These are phyloP conservation scores for Chitala chitala DNA, from an alignment of 2,113 vertebrate species.

Conservation along the genomic window DNA sequence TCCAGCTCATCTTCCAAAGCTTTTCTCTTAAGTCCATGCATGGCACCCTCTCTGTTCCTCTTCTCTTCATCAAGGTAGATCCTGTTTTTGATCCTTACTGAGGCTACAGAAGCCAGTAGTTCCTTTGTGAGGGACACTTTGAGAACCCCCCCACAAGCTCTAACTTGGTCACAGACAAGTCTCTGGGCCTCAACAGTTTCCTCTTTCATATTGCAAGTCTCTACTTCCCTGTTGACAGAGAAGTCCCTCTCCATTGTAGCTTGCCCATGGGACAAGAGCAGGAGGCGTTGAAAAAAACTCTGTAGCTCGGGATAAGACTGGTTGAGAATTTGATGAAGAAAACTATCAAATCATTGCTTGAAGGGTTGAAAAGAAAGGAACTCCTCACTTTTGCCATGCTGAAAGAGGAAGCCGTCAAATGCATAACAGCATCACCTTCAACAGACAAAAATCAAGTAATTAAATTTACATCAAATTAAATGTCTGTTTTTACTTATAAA, in stretches of 20 bases:
- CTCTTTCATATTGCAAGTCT: not conserved
- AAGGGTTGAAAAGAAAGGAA: constrained; percentile 10
- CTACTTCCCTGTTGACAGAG: constrained; percentile 27
- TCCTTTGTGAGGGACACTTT: constrained; percentile 24
- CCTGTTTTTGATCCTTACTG: constrained; percentile 15
- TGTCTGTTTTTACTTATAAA: too few species aligned
- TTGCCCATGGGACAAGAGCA: constrained; percentile 1
- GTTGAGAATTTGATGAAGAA: constrained; percentile 9
- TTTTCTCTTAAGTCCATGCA: constrained; percentile 2
- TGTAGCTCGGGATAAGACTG: constrained; percentile 24
- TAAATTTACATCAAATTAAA: not conserved
- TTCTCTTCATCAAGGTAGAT: not conserved
- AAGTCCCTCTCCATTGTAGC: not conserved
- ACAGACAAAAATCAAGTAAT: not conserved
- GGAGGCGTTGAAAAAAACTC: constrained; percentile 3
- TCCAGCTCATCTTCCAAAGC: not conserved
- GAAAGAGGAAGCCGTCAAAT: not conserved
- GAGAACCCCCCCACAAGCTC: constrained; percentile 11
- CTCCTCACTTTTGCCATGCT: not conserved
- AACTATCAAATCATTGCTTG: constrained; percentile 14
- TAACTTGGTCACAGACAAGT: not conserved
- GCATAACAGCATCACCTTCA: not conserved
- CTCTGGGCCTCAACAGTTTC: not conserved
- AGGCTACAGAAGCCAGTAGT: constrained; percentile 14
- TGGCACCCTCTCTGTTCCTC: not conserved